Evolutionary conservation across 2,888 invertebrate species (phyloP), one percentile per base, ranked within the genome.

Genomic region (Melinaea menophilus): DNA sequence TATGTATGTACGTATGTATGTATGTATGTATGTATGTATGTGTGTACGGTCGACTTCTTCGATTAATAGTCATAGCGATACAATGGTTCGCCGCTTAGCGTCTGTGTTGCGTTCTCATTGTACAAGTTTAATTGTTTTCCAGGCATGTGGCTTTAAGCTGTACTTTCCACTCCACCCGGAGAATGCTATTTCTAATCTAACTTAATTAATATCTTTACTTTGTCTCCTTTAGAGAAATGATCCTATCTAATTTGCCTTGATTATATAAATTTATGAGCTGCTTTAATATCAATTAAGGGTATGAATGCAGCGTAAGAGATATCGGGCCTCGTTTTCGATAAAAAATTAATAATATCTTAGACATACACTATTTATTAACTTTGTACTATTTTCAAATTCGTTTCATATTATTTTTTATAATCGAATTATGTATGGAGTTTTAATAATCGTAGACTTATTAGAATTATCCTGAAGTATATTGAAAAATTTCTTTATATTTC

Each of bases 111-210:
- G 79, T 75, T 79, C 82, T 80, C 82, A 83, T 85, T 83, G 84
- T 82, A 77, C 79, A 85, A 86, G 81, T 87, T 87, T 83, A 84
- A 87, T 86, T 86, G 83, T 86, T 86, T 84, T 81, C 81, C 79
- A 77, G 73, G 72, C 75, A 70, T 61, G 61, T 55, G 48, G 60
- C 58, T 59, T 60, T 63, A 48, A 47, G 54, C 63, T 48, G 56
- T 47, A 59, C 55, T 56, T 63, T 61, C 47, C 47, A 54, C 58
- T 48, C 47, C 47, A 54, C 58, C n/a, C 48, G n/a, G 5, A 48
- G 48, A 22, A 51, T 31, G 51, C n/a, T 51, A 51, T 51, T 56
- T 13, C 45, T 13, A 60, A 33, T 59, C 59, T 60, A 60, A 55
- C 46, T 59, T 54, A 59, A 59, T 59, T 59, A 54, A 54, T 59